Evolutionary conservation across 1,140 invertebrate genomes (phyloP), one percentile per base, ranked within the genome.

Genomic region (Bathynomus jamesi): DNA sequence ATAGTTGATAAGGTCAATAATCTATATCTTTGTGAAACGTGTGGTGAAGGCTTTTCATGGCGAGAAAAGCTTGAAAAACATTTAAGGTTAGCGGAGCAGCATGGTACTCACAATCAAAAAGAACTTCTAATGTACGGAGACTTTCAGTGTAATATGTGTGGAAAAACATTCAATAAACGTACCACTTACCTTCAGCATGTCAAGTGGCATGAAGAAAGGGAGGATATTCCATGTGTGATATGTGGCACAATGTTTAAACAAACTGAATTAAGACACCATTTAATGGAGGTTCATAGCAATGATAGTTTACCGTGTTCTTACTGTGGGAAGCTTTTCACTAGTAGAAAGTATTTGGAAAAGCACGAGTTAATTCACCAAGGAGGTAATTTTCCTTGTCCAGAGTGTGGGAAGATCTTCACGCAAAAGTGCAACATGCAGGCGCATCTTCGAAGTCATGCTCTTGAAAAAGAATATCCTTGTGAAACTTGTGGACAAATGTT

Each of bases 401-500:
- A 92, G 80, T 96, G 94, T 82, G 90, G 89, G 79, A 95, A 95
- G 81, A 89, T 90, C 75, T 95, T 95, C 80, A 94, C 92, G 75
- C 92, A 94, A 2, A 95, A 95, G 80, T 92, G 94, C 80, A 94
- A 95, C 81, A 84, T 95, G 63, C 92, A 92, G 81, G 92, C 94
- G 0, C 93, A 95, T 80, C 85, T 91, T 17, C 85, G 92, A 60
- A 93, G 94, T 63, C 93, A 95, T 81, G 94, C 93, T 28, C 94
- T 94, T 81, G 86, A 87, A 81, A 85, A 90, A 1, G 91, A 91
- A 0, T 91, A 91, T 79, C 90, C 92, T 73, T 96, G 95, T 80
- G 89, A 92, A 60, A 90, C 94, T 30, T 97, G 95, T 82, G 89
- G 90, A 11, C 75, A 76, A 61, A 76, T 72, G 31, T 76, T 76